Evolutionary conservation across 2,888 invertebrate genomes (phyloP).

Genomic region (Globia sparganii): DNA sequence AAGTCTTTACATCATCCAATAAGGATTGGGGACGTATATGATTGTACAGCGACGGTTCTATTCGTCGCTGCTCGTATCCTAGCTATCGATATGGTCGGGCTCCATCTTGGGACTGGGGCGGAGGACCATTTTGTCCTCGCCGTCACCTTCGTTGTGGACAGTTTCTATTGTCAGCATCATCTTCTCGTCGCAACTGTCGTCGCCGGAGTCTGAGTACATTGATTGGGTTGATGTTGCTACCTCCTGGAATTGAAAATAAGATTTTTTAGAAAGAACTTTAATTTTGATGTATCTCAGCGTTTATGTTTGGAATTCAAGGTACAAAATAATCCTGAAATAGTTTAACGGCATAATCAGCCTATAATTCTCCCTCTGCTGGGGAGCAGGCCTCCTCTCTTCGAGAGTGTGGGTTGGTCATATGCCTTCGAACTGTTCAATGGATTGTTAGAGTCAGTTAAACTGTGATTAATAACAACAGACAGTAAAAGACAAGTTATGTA

Average conservation of each 20-base stretch:
- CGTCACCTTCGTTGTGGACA: constrained; percentile 91
- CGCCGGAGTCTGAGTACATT: constrained; percentile 93
- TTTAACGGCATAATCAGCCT: no score
- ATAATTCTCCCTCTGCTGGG: no score
- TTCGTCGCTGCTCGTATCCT: constrained; percentile 73
- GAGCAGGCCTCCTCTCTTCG: no score
- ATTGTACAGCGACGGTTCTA: constrained; percentile 66
- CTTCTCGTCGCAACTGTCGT: constrained; percentile 93
- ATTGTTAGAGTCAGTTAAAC: no score
- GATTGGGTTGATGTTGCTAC: constrained; percentile 93
- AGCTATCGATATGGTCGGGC: constrained; percentile 82
- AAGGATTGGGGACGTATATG: constrained; percentile 11
- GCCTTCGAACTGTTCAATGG: no score
- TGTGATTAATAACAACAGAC: not conserved
- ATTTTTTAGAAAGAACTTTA: not conserved
- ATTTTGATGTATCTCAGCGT: not conserved
- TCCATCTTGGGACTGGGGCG: constrained; percentile 81
- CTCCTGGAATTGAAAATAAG: constrained; percentile 63
- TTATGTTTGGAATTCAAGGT: not conserved
- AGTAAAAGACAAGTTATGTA: not conserved
- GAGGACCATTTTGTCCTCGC: constrained; percentile 86
- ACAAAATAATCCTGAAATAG: not conserved
- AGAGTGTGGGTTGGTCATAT: no score
- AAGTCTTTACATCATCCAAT: constrained; percentile 25
- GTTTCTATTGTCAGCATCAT: constrained; percentile 94